phyloP scores from a whole-genome alignment of 2,797 vertebrate genomes.

The Microcaecilia unicolor region DNA sequence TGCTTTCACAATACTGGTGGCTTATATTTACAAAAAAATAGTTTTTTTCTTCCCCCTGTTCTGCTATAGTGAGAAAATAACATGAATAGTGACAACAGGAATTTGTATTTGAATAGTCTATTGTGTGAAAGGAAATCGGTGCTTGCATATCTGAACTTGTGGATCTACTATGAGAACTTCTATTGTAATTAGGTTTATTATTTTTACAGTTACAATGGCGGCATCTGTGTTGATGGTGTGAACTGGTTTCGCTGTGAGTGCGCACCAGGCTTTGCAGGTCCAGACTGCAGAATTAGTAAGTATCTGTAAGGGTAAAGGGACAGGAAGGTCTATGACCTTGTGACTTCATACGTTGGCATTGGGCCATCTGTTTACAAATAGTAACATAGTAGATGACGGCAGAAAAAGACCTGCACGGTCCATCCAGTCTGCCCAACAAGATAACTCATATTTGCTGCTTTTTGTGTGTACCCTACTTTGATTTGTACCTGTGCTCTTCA shows the following conservation, averaged over 20 bases:
- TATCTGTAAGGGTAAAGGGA: conserved; percentile 10
- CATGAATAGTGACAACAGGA: conserved; percentile 28
- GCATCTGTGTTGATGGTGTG: conserved; percentile 81
- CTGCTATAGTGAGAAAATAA: conserved; percentile 37
- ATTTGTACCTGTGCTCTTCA: no score
- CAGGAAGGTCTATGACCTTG: conserved; percentile 18
- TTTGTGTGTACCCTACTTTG: no score
- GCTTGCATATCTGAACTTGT: conserved; percentile 6
- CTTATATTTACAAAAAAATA: neutral
- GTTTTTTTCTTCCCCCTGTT: conserved; percentile 46
- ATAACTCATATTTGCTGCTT: no score
- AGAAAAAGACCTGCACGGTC: no score
- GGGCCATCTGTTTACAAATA: conserved; percentile 25
- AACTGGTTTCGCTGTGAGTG: conserved; percentile 97
- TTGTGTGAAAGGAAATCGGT: conserved; percentile 25
- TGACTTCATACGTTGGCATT: conserved; percentile 15
- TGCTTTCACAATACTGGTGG: conserved; percentile 2
- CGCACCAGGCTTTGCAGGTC: conserved; percentile 82
- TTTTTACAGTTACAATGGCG: conserved; percentile 79
- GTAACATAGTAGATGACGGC: no score
- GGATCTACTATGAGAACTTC: neutral
- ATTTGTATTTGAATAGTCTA: conserved; percentile 61
- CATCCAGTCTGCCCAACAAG: no score
- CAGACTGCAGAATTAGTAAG: conserved; percentile 96
- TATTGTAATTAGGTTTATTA: conserved; percentile 1